Evolutionary conservation across 2,113 vertebrate species (phyloP), one percentile per base, ranked within the genome.

Genomic region (Dipodomys merriami): DNA sequence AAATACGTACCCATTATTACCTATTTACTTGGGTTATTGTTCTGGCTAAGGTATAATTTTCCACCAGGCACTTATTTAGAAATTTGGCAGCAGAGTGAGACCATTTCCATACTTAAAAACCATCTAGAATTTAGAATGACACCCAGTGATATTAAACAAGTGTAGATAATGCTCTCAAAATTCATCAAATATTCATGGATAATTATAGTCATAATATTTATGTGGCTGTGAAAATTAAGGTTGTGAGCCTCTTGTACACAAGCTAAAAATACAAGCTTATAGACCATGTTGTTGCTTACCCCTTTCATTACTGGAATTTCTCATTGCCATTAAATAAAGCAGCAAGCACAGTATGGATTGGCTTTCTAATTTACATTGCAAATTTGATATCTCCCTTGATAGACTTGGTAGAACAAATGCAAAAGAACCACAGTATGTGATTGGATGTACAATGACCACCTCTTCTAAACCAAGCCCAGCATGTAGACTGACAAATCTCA

Each of bases 161-260:
- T 91, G 82, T 89, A 91, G 84, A 90, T 90, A 96, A 96, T 95
- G 86, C 39, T 94, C 89, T 96, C 86, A 86, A 95, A 96, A 74
- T 94, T 96, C 95, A 97, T 97, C 96, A 96, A 94, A 97, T 94
- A 96, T 97, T 96, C 95, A 97, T 96, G 95, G 94, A 88, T 97
- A 96, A 96, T 96, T 97, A 96, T 80, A 94, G 93, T 93, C 95
- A 96, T 90, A 96, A 95, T 96, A 97, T 96, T 96, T 94, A 97
- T 91, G 93, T 96, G 90, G 86, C 93, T 94, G 79, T 96, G 95
- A 96, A 97, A 96, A 96, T 96, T 94, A 95, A 94, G 91, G 91
- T 95, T 96, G 91, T 87, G 94, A 95, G 85, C 92, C 84, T 94
- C 78, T 91, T 95, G 94, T 88, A 95, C 91, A 93, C 82, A 85